Conservation (phyloP, 2,113 vertebrate genomes). For the Pagrus major region DNA sequence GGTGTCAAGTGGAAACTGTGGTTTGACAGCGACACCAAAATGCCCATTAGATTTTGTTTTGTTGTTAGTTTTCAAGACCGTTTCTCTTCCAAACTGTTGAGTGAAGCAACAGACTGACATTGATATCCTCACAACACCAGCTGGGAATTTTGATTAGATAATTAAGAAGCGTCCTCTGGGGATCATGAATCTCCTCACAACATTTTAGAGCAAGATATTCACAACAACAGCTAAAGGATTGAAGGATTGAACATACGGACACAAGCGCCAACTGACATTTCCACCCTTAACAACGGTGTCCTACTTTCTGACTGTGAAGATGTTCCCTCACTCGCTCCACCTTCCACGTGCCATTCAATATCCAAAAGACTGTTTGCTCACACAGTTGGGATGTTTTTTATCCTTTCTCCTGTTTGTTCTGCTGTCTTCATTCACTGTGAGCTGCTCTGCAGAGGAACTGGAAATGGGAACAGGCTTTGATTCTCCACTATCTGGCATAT, state of each 20-base stretch:
- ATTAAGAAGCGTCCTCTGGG: background rate
- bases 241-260: background rate
- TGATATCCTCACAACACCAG: background rate
- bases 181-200: background rate
- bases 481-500: conserved; percentile 32
- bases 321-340: background rate
- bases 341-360: background rate
- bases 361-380: background rate
- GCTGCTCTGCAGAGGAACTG: conserved; percentile 20
- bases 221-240: background rate
- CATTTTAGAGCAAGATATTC: background rate
- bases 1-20: too few relatives aligned
- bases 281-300: background rate
- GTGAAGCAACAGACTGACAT: too few relatives aligned
- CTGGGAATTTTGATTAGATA: background rate
- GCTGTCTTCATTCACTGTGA: conserved; percentile 4
- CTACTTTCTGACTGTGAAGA: background rate
- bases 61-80: too few relatives aligned
- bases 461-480: conserved; percentile 40
- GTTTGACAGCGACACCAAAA: too few relatives aligned
- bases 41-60: too few relatives aligned
- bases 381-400: background rate
- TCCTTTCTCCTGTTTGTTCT: conserved; percentile 10
- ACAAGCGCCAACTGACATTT: background rate
- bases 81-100: too few relatives aligned